Evolutionary conservation across 2,888 invertebrate genomes (phyloP).

Genomic region (Crossocerus cetratus): DNA sequence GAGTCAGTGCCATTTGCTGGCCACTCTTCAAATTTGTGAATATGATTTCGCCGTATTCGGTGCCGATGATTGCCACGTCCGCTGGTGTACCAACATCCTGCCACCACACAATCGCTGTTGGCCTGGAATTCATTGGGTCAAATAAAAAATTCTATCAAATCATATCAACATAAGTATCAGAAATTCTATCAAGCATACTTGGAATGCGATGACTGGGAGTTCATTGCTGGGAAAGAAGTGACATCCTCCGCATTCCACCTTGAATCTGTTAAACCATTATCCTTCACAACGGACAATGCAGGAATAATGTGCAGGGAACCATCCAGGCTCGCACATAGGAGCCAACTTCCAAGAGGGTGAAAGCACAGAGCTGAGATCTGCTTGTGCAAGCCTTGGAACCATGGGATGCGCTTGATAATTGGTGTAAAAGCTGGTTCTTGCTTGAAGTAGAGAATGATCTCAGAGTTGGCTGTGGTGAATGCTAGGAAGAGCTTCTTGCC

Average conservation of each 20-base stretch:
- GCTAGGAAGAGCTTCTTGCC: constrained; percentile 69
- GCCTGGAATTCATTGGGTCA: constrained; percentile 52
- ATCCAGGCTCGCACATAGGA: constrained; percentile 80
- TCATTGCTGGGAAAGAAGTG: constrained; percentile 77
- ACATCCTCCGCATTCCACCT: constrained; percentile 81
- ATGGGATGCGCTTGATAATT: constrained; percentile 70
- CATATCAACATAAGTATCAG: background rate
- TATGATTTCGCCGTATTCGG: constrained; percentile 80
- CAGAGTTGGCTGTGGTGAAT: constrained; percentile 66
- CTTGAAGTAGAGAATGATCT: constrained; percentile 71
- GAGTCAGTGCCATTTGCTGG: constrained; percentile 80
- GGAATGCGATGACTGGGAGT: constrained; percentile 69
- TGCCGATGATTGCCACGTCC: constrained; percentile 75
- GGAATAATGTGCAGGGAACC: constrained; percentile 82
- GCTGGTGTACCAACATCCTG: constrained; percentile 68
- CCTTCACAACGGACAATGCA: constrained; percentile 80
- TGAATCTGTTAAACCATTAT: constrained; percentile 78
- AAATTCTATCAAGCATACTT: constrained; percentile 54
- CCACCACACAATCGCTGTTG: constrained; percentile 75
- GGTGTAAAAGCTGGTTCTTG: constrained; percentile 61
- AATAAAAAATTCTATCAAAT: too few species aligned
- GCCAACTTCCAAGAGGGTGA: constrained; percentile 89
- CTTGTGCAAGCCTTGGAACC: constrained; percentile 71
- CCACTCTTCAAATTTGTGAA: constrained; percentile 86
- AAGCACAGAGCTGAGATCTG: constrained; percentile 82